Percentiles rank a stretch among this genome's conserved stretches.
These are phyloP conservation scores for Lethenteron reissneri DNA, from an alignment of 2,113 vertebrate species.

Conservation along the genomic window DNA sequence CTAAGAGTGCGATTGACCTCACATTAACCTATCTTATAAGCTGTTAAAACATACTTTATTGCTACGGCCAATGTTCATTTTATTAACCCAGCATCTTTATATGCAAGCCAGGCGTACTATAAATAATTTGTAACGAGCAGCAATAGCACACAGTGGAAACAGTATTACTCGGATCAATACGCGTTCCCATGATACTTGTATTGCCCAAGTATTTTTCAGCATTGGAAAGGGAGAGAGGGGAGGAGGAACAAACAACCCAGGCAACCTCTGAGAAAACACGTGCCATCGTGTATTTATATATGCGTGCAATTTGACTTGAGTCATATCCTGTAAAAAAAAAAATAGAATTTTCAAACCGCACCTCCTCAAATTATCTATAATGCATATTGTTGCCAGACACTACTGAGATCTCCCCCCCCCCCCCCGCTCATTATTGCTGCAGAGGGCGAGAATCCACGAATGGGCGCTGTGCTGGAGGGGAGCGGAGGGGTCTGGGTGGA, in stretches of 20 bases:
- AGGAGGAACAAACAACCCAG: too few species aligned
- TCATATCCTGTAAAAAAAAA: background rate
- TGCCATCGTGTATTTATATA: background rate
- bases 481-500: too few species aligned
- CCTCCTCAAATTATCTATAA: too few species aligned
- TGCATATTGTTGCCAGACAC: too few species aligned
- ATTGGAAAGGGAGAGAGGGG: too few species aligned
- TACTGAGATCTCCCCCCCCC: too few species aligned
- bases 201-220: too few species aligned
- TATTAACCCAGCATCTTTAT: slow-evolving; percentile 1
- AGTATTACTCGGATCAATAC: slow-evolving; percentile 3
- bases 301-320: background rate
- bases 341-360: background rate
- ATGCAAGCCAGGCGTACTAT: background rate
- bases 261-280: too few species aligned
- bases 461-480: too few species aligned
- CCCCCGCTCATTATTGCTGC: too few species aligned
- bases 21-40: slow-evolving; percentile 2
- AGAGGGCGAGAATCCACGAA: too few species aligned
- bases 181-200: background rate
- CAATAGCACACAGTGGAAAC: background rate
- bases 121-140: slow-evolving; percentile 5
- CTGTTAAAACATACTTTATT: slow-evolving; percentile 5
- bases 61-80: slow-evolving; percentile 3
- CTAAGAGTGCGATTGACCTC: slow-evolving; percentile 4